phyloP scores from a whole-genome alignment of 2,797 vertebrate species.

The Staurois parvus region DNA sequence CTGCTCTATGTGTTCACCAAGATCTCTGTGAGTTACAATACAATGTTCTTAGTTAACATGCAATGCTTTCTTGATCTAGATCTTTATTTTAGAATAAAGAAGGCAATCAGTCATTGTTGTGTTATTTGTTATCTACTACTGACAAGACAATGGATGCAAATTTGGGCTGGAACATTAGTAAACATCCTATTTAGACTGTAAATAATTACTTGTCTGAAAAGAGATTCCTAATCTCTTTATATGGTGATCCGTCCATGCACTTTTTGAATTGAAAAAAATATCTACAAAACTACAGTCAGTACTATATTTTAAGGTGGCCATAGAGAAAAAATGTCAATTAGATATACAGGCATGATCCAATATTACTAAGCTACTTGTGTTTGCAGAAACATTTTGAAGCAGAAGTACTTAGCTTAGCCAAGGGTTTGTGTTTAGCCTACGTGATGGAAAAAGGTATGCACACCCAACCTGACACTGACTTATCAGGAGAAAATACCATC shows the following conservation, averaged over 20 bases:
- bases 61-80: background rate
- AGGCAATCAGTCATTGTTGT: background rate
- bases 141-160: background rate
- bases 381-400: too few species aligned
- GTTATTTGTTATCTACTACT: background rate
- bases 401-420: too few species aligned
- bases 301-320: too few species aligned
- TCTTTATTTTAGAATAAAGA: background rate
- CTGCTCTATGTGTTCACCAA: conserved; percentile 87
- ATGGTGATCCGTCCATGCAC: background rate
- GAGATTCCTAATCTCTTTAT: background rate
- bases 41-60: background rate
- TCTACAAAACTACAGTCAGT: background rate
- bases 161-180: background rate
- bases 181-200: background rate
- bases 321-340: too few species aligned
- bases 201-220: background rate
- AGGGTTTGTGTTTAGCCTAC: too few species aligned
- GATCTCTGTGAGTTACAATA: conserved; percentile 87
- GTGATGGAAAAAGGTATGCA: too few species aligned
- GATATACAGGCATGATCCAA: too few species aligned
- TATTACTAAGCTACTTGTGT: too few species aligned
- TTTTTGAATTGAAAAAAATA: background rate
- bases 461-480: too few species aligned
- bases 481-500: too few species aligned